phyloP scores from a whole-genome alignment of 2,113 vertebrate species.

The Sylvicapra grimmia region DNA sequence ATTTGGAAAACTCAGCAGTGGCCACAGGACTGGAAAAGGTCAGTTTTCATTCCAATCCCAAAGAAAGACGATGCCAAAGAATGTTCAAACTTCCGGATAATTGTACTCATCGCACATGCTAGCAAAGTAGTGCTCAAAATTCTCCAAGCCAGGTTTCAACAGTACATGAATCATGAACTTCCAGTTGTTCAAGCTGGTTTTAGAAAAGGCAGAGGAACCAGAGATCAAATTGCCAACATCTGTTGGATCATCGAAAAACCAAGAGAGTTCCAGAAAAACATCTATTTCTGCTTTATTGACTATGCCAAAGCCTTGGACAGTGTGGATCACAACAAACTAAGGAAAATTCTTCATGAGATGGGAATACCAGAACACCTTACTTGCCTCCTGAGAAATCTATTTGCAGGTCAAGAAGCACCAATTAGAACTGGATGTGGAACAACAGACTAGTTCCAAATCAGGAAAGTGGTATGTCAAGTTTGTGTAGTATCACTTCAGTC shows the following conservation, averaged over 20 bases:
- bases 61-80: background rate
- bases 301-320: background rate
- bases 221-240: background rate
- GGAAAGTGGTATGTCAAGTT: background rate
- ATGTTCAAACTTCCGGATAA: fast-evolving
- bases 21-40: background rate
- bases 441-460: background rate
- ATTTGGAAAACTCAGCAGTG: background rate
- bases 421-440: background rate
- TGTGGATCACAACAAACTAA: background rate
- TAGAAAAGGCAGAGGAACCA: background rate
- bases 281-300: background rate
- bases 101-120: background rate
- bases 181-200: background rate
- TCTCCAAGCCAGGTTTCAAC: background rate
- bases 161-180: fast-evolving
- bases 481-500: background rate
- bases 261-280: background rate
- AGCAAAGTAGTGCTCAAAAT: background rate
- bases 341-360: background rate
- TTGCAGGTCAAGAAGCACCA: background rate
- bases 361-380: background rate
- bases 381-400: background rate
- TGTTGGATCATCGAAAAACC: fast-evolving
- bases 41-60: background rate